These are phyloP conservation scores for Philopedon plagiatum DNA, from an alignment of 2,888 invertebrate genomes.

Conservation along the genomic window DNA sequence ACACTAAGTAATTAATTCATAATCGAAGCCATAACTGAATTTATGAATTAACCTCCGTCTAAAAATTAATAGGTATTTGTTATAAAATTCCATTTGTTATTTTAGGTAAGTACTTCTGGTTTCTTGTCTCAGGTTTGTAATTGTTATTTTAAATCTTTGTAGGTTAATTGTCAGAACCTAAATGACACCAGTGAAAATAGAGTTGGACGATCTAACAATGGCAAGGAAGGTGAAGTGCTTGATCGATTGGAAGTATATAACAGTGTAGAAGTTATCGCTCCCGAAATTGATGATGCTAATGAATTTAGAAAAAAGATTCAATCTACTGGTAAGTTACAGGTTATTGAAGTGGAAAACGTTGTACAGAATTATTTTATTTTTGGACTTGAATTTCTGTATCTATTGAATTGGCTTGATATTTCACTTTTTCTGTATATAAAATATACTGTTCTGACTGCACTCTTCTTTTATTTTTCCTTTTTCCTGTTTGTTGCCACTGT, in stretches of 20 bases:
- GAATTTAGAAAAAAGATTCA: slow-evolving; percentile 45
- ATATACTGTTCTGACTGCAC: slow-evolving; percentile 38
- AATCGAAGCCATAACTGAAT: no score
- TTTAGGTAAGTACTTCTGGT: no score
- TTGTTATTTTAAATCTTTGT: slow-evolving; percentile 50
- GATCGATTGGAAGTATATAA: slow-evolving; percentile 84
- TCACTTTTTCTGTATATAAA: slow-evolving; percentile 46
- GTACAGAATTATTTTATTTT: slow-evolving; percentile 6
- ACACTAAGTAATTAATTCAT: no score
- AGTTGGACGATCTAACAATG: slow-evolving; percentile 67
- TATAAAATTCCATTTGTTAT: no score
- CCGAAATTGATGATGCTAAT: slow-evolving; percentile 76
- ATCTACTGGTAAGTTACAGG: slow-evolving; percentile 56
- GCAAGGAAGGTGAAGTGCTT: slow-evolving; percentile 72
- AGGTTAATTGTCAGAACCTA: slow-evolving; percentile 68
- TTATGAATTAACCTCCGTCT: no score
- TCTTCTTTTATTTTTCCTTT: slow-evolving; percentile 34
- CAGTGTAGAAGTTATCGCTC: slow-evolving; percentile 84
- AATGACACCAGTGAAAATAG: slow-evolving; percentile 61
- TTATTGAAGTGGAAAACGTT: slow-evolving; percentile 24
- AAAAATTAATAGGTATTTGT: no score
- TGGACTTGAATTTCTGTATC: slow-evolving; percentile 44
- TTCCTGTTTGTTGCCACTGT: neutral
- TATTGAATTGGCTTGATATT: slow-evolving; percentile 21
- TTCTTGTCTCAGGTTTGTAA: no score